A percentile compares a stretch with the other conserved stretches of the same genome.
phyloP scores from a whole-genome alignment of 2,888 invertebrate genomes.

The Autographa gamma region DNA sequence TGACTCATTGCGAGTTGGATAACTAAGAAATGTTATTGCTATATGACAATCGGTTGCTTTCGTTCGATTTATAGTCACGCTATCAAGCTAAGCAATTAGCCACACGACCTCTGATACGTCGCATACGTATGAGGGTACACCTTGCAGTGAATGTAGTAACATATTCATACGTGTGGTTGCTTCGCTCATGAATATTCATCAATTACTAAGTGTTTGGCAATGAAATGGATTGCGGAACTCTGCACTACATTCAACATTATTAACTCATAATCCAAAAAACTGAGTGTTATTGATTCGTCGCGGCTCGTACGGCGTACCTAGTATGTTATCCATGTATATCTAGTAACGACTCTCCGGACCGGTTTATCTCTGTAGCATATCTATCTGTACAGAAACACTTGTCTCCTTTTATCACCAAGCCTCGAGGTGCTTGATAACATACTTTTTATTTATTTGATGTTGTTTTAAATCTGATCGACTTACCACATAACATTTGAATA shows the following conservation, averaged over 20 bases:
- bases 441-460: conserved; percentile 2
- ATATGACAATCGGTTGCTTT: conserved; percentile 1
- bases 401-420: conserved; percentile 25
- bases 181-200: conserved; percentile 45
- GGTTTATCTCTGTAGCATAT: conserved; percentile 31
- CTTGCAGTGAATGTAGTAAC: conserved; percentile 5
- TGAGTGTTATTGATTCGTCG: conserved; percentile 5
- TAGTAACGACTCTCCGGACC: neutral
- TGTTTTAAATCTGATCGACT: neutral
- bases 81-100: conserved; percentile 5
- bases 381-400: conserved; percentile 9
- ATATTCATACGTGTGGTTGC: conserved; percentile 11
- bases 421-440: conserved; percentile 18
- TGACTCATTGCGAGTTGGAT: neutral
- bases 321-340: conserved; percentile 1
- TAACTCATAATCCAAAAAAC: neutral
- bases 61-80: neutral
- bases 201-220: conserved; percentile 25
- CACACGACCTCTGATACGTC: neutral
- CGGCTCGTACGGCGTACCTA: neutral
- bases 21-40: neutral
- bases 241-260: conserved; percentile 11
- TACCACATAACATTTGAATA: neutral
- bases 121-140: neutral
- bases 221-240: conserved; percentile 27